Percentiles rank a stretch among this genome's conserved stretches.
Evolutionary conservation across 1,140 invertebrate genomes (phyloP).

Genomic region (Hyphantria cunea): DNA sequence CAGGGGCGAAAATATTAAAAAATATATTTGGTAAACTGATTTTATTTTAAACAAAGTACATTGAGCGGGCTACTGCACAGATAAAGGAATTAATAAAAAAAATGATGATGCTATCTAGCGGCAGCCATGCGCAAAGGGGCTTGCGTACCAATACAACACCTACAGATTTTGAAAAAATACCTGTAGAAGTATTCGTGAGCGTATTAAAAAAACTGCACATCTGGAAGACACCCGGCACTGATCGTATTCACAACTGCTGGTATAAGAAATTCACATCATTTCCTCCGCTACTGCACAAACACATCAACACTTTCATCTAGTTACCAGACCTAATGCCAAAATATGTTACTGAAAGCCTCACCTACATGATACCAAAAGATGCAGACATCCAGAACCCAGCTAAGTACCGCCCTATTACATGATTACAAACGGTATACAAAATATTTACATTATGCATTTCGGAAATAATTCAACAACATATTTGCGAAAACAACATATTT

Average conservation of each 20-base stretch:
- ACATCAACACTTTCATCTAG: neutral
- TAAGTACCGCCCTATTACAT: constrained; percentile 3
- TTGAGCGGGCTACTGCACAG: too few species aligned
- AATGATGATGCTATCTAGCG: too few species aligned
- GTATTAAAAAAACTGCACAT: neutral
- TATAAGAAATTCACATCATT: constrained; percentile 1
- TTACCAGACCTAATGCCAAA: neutral
- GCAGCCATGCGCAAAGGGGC: too few species aligned
- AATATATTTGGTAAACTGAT: too few species aligned
- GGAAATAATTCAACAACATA: constrained; percentile 21
- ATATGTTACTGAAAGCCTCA: constrained; percentile 4
- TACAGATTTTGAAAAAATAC: neutral
- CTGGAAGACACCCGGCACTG: neutral
- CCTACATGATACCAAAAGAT: constrained; percentile 24
- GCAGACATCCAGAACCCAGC: neutral
- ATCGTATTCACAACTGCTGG: constrained; percentile 2
- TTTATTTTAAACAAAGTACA: too few species aligned
- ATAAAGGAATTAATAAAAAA: too few species aligned
- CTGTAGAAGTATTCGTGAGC: neutral
- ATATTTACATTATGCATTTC: constrained; percentile 23
- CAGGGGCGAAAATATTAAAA: too few species aligned
- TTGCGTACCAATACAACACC: too few species aligned
- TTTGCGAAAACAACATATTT: constrained; percentile 12
- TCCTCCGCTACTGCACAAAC: neutral
- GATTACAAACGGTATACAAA: constrained; percentile 32